Base-by-base conservation (phyloP, 2,797 vertebrate genomes). In the Scyliorhinus canicula region DNA sequence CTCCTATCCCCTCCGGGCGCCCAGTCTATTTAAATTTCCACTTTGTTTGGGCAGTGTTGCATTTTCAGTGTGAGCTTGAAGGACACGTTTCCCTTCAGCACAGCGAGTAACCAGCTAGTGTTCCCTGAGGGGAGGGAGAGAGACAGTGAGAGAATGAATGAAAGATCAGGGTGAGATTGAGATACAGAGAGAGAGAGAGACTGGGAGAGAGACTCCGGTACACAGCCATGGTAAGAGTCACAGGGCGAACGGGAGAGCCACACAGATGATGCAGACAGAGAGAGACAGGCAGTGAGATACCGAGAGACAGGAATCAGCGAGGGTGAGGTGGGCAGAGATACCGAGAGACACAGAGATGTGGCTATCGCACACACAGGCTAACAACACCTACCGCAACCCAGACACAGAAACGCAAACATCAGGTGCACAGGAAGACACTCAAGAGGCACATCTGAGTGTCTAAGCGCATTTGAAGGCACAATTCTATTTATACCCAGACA, bases 211-310 rank as follows among this genome's bases (percentile, higher is more conserved):
- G 24, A 7, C 9, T 26, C 19, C 7, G 52, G 57, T 31, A 5
- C 40, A 74, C 50, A 50, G 44, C 50, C 67, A 93, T 52, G 16
- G 21, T 9, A 19, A 88, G 52, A 52, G 44, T 63, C 16, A 52
- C n/a, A 28, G 57, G 57, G 95, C 90, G 65, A 44, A 47, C 19
- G 35, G 14, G 67, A 55, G 69, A 44, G 4, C 40, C 14, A 4
- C n/a, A 69, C 74, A 26, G 12, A 31, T 79, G 21, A 0, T 14
- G 74, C 57, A 96, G 95, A 96, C 95, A 95, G 96, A 55, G 28
- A 4, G 26, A 85, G 84, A 88, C 50, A 47, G 16, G 79, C 14
- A 88, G 9, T 35, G 63, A 94, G 31, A 71, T 69, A 28, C 9
- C 40, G 16, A 79, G n/a, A 79, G 16, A 79, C 11, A 6, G n/a